Conservation (phyloP, 2,113 vertebrate genomes). For the Pelvicachromis taeniatus region DNA sequence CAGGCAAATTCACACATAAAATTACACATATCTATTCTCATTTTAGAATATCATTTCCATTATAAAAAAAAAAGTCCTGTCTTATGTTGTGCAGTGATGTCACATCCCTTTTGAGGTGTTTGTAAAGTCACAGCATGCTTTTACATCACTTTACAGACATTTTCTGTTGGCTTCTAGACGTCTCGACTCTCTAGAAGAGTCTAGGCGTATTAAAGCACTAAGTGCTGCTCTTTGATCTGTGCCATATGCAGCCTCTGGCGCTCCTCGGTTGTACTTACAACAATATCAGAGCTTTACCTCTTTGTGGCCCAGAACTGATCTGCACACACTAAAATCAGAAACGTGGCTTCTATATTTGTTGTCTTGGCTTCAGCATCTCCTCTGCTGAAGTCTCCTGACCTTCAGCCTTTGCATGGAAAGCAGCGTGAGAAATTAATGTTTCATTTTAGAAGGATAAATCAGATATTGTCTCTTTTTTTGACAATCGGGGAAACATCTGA, state of each 20-base stretch:
- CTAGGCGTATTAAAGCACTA: slow-evolving; percentile 8
- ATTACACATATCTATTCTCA: neutral
- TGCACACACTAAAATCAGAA: neutral
- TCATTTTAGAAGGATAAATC: neutral
- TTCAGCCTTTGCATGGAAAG: neutral
- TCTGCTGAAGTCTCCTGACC: neutral
- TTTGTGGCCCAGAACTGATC: slow-evolving; percentile 35
- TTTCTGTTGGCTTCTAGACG: neutral
- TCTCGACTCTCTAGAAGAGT: neutral
- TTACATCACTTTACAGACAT: neutral
- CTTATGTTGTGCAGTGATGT: neutral
- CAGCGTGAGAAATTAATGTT: neutral
- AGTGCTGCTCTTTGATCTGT: slow-evolving; percentile 4
- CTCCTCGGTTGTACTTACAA: slow-evolving; percentile 11
- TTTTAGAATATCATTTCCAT: neutral
- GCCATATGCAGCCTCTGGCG: slow-evolving; percentile 11
- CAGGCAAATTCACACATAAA: slow-evolving; percentile 7
- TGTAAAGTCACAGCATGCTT: slow-evolving; percentile 34
- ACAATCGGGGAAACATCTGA: slow-evolving; percentile 26
- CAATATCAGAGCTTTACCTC: slow-evolving; percentile 26
- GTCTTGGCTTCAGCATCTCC: neutral
- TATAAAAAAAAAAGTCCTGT: neutral
- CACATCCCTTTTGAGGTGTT: slow-evolving; percentile 5
- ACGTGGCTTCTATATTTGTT: neutral
- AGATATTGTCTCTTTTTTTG: neutral